Evolutionary conservation across 2,888 invertebrate genomes (phyloP).

Genomic region (Nudaria mundana): DNA sequence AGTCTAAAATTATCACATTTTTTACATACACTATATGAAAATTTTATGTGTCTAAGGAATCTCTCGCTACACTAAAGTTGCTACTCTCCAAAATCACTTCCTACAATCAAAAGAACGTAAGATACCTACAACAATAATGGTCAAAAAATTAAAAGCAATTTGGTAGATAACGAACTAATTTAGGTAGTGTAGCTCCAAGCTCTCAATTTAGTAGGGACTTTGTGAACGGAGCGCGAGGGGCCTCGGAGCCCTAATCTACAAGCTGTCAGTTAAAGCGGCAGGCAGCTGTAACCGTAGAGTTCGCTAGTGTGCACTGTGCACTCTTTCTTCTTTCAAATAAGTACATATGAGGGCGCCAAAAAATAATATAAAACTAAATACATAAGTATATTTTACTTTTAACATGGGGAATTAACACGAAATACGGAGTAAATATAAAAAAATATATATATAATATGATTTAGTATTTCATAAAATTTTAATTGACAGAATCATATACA

Average conservation of each 20-base stretch:
- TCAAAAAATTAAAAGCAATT: constrained; percentile 77
- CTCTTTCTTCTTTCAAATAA: constrained; percentile 48
- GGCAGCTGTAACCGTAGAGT: constrained; percentile 60
- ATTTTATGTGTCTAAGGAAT: constrained; percentile 8
- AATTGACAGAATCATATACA: constrained; percentile 48
- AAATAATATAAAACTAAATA: constrained; percentile 23
- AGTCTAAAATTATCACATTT: too few species aligned
- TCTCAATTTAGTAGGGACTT: constrained; percentile 71
- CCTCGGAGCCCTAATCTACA: constrained; percentile 72
- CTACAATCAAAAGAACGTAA: too few species aligned
- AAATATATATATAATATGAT: constrained; percentile 8
- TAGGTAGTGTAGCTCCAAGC: constrained; percentile 64
- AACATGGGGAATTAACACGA: too few species aligned
- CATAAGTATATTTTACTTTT: too few species aligned
- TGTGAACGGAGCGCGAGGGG: constrained; percentile 36
- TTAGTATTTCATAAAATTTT: constrained; percentile 32
- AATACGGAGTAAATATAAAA: too few species aligned
- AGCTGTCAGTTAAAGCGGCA: constrained; percentile 71
- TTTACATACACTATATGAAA: too few species aligned
- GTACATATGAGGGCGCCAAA: constrained; percentile 30
- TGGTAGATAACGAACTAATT: constrained; percentile 79
- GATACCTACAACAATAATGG: constrained; percentile 66
- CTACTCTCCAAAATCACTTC: constrained; percentile 17
- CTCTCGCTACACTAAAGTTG: constrained; percentile 18
- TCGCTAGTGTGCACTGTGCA: constrained; percentile 54